phyloP scores from a whole-genome alignment of 2,888 invertebrate genomes.

The Sipha maydis region DNA sequence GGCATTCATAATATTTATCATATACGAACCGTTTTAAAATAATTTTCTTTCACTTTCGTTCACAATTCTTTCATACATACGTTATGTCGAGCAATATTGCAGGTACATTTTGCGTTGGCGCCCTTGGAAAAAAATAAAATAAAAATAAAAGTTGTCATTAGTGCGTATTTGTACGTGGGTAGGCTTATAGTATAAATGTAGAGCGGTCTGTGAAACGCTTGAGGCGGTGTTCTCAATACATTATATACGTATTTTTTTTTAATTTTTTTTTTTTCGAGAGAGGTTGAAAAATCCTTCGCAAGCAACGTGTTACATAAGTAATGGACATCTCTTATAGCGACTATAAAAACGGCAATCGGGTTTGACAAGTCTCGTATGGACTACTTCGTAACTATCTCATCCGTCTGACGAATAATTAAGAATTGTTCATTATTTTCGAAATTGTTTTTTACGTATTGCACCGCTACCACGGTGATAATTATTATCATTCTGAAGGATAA shows the following conservation, averaged over 20 bases:
- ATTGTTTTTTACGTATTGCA: background rate
- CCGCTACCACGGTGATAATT: background rate
- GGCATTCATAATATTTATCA: background rate
- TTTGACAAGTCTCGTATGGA: conserved; percentile 43
- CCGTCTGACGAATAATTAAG: background rate
- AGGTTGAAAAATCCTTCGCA: conserved; percentile 51
- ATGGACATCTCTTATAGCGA: conserved; percentile 10
- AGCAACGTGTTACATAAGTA: conserved; percentile 7
- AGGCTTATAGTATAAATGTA: conserved; percentile 52
- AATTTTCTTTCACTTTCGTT: conserved; percentile 57
- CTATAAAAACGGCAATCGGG: conserved; percentile 29
- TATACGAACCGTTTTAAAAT: conserved; percentile 1
- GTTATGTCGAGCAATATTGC: conserved; percentile 34
- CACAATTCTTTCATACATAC: conserved; percentile 32
- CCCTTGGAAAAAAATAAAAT: conserved; percentile 47
- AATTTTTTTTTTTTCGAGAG: conserved; percentile 16
- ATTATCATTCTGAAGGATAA: background rate
- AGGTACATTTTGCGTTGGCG: conserved; percentile 58
- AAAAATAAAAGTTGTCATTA: conserved; percentile 60
- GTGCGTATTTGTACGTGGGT: conserved; percentile 45
- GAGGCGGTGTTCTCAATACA: conserved; percentile 53
- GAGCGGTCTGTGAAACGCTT: conserved; percentile 44
- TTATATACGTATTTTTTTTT: conserved; percentile 11
- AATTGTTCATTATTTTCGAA: conserved; percentile 2
- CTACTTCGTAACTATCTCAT: background rate